A percentile compares a stretch with the other conserved stretches of the same genome.
Evolutionary conservation across 2,888 invertebrate species (phyloP).

Genomic region (Amorpha juglandis): DNA sequence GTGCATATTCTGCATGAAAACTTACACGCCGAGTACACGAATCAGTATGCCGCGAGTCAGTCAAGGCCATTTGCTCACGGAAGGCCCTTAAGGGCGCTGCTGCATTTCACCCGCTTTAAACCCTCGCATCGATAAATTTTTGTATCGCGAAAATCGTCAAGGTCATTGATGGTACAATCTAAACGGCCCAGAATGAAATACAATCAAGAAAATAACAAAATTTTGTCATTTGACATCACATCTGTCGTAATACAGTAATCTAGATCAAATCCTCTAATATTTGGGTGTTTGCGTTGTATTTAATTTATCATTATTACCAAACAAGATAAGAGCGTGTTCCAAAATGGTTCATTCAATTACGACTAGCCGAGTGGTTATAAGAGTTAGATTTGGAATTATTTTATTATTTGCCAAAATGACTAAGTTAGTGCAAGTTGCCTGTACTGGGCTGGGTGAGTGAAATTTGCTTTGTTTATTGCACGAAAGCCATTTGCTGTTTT

Average conservation of each 20-base stretch:
- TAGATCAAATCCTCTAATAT: constrained; percentile 11
- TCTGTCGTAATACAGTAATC: constrained; percentile 9
- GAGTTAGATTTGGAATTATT: neutral
- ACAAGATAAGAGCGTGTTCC: constrained; percentile 4
- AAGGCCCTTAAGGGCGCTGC: too few species aligned
- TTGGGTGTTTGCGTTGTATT: constrained; percentile 24
- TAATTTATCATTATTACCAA: constrained; percentile 15
- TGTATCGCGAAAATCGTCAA: too few species aligned
- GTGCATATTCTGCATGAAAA: too few species aligned
- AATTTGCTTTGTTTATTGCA: constrained; percentile 4
- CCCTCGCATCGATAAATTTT: too few species aligned
- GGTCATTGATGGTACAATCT: too few species aligned
- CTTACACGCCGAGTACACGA: too few species aligned
- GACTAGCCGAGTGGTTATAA: neutral
- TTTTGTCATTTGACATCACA: constrained; percentile 4
- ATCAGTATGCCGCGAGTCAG: too few species aligned
- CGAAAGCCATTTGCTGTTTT: too few species aligned
- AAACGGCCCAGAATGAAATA: too few species aligned
- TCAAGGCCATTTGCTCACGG: too few species aligned
- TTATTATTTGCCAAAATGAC: constrained; percentile 12
- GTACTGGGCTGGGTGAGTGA: constrained; percentile 18
- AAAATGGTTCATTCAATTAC: constrained; percentile 8
- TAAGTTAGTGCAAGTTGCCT: constrained; percentile 13
- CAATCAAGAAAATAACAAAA: neutral
- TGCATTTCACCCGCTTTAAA: too few species aligned